Evolutionary conservation across 30 jellyfish, hydroid and myxozoan species (phyloP).

Genomic region (Catostylus mosaicus): DNA sequence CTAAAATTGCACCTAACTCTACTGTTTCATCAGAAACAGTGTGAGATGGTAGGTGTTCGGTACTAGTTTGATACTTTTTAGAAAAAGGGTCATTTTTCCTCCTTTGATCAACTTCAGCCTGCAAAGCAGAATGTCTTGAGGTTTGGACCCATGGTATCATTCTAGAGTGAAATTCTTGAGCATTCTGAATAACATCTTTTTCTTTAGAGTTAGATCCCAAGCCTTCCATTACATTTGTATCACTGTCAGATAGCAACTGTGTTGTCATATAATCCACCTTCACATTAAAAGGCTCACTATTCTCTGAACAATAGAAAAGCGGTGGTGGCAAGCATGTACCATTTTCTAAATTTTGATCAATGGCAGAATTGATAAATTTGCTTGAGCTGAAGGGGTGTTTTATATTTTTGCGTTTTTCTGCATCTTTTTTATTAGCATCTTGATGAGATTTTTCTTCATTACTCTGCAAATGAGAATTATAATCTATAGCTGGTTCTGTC

Average conservation of each 20-base stretch:
- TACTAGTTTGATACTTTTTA: neutral
- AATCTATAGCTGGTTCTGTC: neutral
- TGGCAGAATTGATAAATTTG: neutral
- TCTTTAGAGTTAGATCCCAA: neutral
- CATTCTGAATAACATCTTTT: neutral
- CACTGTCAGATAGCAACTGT: neutral
- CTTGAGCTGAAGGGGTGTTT: neutral
- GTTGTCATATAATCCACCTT: neutral
- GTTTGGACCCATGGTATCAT: neutral
- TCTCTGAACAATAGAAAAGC: constrained; percentile 28
- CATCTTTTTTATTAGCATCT: neutral
- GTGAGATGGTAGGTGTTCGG: neutral
- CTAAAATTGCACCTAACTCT: constrained; percentile 14
- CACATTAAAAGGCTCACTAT: neutral
- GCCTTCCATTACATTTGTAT: neutral
- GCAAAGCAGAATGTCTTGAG: neutral
- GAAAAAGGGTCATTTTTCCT: neutral
- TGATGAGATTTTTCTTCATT: neutral
- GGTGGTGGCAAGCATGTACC: constrained; percentile 63
- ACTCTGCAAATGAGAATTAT: neutral
- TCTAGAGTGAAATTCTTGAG: neutral
- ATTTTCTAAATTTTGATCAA: neutral
- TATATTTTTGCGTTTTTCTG: neutral
- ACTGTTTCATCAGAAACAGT: neutral
- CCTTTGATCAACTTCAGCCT: neutral